These are phyloP conservation scores for Halcyon leucocephala DNA, from an alignment of 2,797 vertebrate genomes.

Conservation along the genomic window DNA sequence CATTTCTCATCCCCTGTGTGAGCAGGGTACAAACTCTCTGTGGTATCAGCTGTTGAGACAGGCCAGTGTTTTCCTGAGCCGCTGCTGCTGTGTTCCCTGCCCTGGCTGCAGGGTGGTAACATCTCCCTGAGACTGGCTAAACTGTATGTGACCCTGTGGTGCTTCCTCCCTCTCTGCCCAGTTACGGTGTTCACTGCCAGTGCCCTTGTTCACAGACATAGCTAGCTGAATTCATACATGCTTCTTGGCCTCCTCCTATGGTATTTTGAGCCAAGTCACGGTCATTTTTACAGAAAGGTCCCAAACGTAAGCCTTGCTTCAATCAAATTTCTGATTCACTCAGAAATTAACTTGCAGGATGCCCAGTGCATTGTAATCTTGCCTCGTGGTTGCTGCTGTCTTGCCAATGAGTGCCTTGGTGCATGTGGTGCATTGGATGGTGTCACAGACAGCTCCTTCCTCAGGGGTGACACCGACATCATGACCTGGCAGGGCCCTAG, in stretches of 20 bases:
- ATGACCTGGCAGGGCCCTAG: background rate
- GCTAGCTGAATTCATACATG: background rate
- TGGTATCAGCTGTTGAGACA: rapidly evolving
- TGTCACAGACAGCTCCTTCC: background rate
- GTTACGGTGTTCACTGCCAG: rapidly evolving
- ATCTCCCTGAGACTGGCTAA: background rate
- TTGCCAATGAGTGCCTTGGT: background rate
- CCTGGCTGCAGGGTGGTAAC: background rate
- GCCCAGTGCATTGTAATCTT: background rate
- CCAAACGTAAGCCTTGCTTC: background rate
- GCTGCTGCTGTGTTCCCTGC: background rate
- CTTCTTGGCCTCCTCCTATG: background rate
- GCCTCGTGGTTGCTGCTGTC: background rate
- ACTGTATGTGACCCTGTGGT: rapidly evolving
- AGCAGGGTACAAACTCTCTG: background rate
- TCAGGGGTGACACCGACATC: background rate
- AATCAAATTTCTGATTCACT: background rate
- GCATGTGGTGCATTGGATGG: rapidly evolving
- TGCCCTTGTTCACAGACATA: background rate
- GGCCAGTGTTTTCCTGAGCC: background rate
- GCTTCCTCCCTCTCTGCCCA: background rate
- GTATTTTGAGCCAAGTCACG: background rate
- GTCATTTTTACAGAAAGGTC: background rate
- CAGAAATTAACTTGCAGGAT: background rate
- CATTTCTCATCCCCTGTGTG: background rate